A percentile compares a stretch with the other conserved stretches of the same genome.
phyloP scores from a whole-genome alignment of 2,113 vertebrate species.

The Melanocharis versteri region DNA sequence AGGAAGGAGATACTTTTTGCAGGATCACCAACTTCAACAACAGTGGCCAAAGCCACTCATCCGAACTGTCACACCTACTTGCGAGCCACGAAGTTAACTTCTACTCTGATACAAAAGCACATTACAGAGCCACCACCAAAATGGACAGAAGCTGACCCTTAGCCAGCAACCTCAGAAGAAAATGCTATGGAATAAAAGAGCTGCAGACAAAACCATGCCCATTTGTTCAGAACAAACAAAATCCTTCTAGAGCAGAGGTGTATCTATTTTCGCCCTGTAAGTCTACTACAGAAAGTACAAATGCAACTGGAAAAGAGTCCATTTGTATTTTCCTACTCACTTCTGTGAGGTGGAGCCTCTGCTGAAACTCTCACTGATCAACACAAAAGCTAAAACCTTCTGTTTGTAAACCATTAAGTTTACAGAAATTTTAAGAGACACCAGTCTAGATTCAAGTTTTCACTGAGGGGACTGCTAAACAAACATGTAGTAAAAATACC shows the following conservation, averaged over 20 bases:
- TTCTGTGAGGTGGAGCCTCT: background rate
- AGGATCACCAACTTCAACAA: background rate
- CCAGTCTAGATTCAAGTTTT: background rate
- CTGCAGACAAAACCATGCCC: background rate
- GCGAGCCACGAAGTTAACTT: background rate
- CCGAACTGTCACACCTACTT: background rate
- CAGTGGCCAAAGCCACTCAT: background rate
- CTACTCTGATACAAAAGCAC: background rate
- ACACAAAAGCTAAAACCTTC: background rate
- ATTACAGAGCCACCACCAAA: background rate
- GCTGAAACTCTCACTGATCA: background rate
- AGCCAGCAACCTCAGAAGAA: constrained; percentile 4
- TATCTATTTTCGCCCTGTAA: background rate
- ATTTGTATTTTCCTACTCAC: background rate
- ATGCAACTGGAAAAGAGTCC: background rate
- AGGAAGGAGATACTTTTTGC: background rate
- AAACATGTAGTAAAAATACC: constrained; percentile 47
- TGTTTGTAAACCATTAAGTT: background rate
- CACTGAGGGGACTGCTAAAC: background rate
- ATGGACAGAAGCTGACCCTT: background rate
- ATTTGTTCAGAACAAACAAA: background rate
- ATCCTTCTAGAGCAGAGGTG: background rate
- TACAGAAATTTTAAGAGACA: background rate
- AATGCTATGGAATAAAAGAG: background rate
- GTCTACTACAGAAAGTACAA: background rate